phyloP scores from a whole-genome alignment of 2,888 invertebrate species.

The Globia sparganii region DNA sequence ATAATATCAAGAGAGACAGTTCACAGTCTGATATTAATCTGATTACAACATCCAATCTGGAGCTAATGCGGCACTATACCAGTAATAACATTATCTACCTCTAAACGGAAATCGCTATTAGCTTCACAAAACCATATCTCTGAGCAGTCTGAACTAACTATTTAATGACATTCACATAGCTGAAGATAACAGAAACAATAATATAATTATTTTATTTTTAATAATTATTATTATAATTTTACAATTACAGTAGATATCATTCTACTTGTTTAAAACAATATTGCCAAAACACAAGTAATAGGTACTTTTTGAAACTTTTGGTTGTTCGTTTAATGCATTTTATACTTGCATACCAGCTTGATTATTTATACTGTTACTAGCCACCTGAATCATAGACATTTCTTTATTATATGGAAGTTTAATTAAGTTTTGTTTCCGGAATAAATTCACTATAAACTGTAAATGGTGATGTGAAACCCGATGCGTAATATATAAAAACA shows the following conservation, averaged over 20 bases:
- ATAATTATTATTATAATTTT: too few species aligned
- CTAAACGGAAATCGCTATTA: constrained; percentile 43
- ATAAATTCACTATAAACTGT: background rate
- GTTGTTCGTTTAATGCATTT: background rate
- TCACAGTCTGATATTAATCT: constrained; percentile 34
- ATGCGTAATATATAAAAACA: background rate
- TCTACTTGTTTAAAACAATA: background rate
- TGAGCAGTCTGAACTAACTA: background rate
- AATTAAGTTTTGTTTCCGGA: background rate
- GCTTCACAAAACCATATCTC: constrained; percentile 23
- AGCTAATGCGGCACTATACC: constrained; percentile 35
- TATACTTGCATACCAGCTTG: background rate
- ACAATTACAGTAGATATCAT: background rate
- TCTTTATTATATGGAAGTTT: too few species aligned
- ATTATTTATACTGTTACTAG: background rate
- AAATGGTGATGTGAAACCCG: background rate
- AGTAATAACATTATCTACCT: constrained; percentile 30
- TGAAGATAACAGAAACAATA: background rate
- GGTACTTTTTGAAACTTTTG: background rate
- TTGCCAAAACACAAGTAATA: background rate
- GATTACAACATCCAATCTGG: constrained; percentile 44
- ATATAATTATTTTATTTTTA: background rate
- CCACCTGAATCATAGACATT: background rate
- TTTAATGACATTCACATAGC: background rate
- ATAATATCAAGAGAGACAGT: constrained; percentile 19